phyloP scores from a whole-genome alignment of 2,113 vertebrate species.

The Acrocephalus kingi region DNA sequence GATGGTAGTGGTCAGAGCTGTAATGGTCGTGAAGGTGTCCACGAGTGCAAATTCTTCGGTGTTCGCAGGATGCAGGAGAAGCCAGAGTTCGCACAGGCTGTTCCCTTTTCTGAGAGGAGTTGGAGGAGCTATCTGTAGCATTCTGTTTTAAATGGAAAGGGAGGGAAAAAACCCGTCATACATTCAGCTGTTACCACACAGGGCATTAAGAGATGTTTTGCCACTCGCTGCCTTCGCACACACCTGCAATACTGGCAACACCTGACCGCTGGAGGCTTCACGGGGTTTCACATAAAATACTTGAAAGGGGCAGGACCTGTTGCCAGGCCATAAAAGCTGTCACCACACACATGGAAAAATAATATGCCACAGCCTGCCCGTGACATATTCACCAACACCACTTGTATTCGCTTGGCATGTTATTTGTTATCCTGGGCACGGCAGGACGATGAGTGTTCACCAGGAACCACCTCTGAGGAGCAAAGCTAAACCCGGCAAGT shows the following conservation, averaged over 20 bases:
- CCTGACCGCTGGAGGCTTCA: not conserved
- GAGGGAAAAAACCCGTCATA: fast-evolving
- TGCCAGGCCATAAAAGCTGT: constrained; percentile 35
- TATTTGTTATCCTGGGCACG: not conserved
- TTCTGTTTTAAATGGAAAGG: constrained; percentile 67
- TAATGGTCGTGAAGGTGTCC: constrained; percentile 87
- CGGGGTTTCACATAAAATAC: not conserved
- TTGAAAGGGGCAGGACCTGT: not conserved
- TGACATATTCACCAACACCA: not conserved
- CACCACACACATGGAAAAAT: constrained; percentile 16
- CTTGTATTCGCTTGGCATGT: not conserved
- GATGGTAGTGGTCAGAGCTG: constrained; percentile 87
- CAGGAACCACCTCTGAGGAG: not conserved
- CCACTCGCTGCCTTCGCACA: fast-evolving
- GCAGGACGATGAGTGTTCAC: fast-evolving
- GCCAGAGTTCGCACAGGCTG: constrained; percentile 83
- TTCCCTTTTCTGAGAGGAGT: constrained; percentile 84
- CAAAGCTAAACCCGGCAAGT: not conserved
- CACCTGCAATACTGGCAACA: not conserved
- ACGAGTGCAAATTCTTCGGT: constrained; percentile 86
- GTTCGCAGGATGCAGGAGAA: constrained; percentile 87
- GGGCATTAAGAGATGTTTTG: not conserved
- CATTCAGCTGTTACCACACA: not conserved
- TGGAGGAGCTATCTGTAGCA: constrained; percentile 84
- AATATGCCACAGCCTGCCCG: not conserved